Conservation (phyloP, 2,888 invertebrate genomes). For the Geotrupes spiniger region DNA sequence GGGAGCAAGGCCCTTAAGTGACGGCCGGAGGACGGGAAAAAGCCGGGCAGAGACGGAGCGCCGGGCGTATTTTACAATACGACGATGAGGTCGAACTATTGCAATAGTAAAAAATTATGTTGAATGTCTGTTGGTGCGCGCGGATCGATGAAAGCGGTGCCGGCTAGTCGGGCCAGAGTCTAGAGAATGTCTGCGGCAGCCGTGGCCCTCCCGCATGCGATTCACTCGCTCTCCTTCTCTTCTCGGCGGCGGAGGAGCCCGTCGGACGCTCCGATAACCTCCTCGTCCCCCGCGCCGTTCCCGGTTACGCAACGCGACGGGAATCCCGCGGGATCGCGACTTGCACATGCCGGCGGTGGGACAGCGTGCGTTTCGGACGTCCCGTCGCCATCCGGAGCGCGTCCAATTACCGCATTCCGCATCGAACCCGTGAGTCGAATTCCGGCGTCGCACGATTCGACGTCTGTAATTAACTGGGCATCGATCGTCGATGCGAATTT, state of each 20-base stretch:
- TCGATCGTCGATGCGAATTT: background rate
- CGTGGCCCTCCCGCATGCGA: slow-evolving; percentile 23
- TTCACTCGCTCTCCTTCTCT: slow-evolving; percentile 6
- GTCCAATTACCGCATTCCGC: no score
- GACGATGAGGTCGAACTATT: slow-evolving; percentile 31
- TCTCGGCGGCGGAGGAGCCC: background rate
- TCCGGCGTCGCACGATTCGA: background rate
- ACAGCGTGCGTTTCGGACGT: background rate
- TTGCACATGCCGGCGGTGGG: background rate
- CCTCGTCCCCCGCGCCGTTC: slow-evolving; percentile 9
- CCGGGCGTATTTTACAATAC: slow-evolving; percentile 8
- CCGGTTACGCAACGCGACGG: background rate
- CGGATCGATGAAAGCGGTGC: slow-evolving; percentile 49
- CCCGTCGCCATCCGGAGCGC: background rate
- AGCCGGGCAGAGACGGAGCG: slow-evolving; percentile 1
- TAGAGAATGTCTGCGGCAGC: slow-evolving; percentile 21
- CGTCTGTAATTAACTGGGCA: no score
- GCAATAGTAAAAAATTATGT: slow-evolving; percentile 43
- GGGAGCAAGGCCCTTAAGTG: no score
- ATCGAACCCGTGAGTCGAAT: background rate
- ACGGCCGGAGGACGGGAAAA: no score
- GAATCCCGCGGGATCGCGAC: background rate
- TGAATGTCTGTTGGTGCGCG: slow-evolving; percentile 36
- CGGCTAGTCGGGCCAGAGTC: slow-evolving; percentile 44
- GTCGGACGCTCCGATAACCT: background rate